Conservation (phyloP, 2,113 vertebrate genomes). For the Motacilla tschutschensis region DNA sequence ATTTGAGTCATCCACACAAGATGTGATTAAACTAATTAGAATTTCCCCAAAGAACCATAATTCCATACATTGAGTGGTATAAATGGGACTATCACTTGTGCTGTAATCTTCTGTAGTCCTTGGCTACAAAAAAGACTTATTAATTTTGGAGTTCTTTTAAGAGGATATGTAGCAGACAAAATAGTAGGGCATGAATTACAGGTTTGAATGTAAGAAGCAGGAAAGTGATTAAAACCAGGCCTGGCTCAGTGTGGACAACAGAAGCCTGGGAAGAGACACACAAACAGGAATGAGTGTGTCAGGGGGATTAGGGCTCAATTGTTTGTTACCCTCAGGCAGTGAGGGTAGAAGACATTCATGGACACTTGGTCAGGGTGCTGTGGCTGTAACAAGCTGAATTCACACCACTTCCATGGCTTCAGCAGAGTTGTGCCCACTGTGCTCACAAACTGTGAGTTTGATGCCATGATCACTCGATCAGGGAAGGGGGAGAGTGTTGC, state of each 20-base stretch:
- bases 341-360: neutral
- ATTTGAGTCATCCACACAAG: neutral
- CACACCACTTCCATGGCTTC: fast-evolving
- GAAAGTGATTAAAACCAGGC: neutral
- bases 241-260: neutral
- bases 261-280: neutral
- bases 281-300: neutral
- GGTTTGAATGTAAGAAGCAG: neutral
- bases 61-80: neutral
- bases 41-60: neutral
- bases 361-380: neutral
- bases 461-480: neutral
- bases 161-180: neutral
- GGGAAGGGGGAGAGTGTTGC: neutral
- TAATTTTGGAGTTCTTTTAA: neutral
- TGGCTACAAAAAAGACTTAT: neutral
- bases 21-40: neutral
- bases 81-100: neutral
- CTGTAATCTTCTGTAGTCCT: neutral
- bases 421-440: neutral
- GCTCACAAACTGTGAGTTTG: neutral
- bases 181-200: neutral
- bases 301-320: neutral
- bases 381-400: fast-evolving
- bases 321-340: neutral